A percentile compares a stretch with the other conserved stretches of the same genome.
Evolutionary conservation across 2,113 vertebrate species (phyloP).

Genomic region (Eonycteris spelaea): DNA sequence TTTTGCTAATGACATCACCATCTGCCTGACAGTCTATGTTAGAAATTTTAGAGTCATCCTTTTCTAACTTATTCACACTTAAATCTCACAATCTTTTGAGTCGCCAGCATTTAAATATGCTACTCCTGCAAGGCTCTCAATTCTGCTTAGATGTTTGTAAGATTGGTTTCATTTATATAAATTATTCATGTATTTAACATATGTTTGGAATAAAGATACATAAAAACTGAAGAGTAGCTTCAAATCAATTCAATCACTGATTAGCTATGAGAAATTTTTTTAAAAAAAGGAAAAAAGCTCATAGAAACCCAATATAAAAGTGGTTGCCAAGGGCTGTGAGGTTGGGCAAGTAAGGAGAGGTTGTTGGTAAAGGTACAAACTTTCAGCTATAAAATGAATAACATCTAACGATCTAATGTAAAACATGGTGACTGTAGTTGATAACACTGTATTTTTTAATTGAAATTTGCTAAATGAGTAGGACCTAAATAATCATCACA

Average conservation of each 20-base stretch:
- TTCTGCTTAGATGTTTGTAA: not conserved
- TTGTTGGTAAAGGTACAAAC: not conserved
- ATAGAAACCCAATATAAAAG: not conserved
- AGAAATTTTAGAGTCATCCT: not conserved
- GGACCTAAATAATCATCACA: not conserved
- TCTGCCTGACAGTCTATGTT: not conserved
- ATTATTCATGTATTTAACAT: not conserved
- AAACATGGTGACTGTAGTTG: not conserved
- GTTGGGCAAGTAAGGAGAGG: not conserved
- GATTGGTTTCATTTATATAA: not conserved
- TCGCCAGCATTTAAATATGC: not conserved
- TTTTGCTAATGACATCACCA: not conserved
- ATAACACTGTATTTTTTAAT: not conserved
- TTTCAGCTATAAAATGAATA: not conserved
- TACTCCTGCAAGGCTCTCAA: not conserved
- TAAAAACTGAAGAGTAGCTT: not conserved
- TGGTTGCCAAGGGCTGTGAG: too few relatives aligned
- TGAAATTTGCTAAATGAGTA: not conserved
- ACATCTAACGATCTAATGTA: not conserved
- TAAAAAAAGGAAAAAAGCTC: not conserved
- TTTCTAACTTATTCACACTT: not conserved
- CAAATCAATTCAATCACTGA: not conserved
- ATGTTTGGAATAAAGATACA: not conserved
- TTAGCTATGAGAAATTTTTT: not conserved
- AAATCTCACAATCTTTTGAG: not conserved